These are phyloP conservation scores for Anoplopoma fimbria DNA, from an alignment of 2,113 vertebrate species.

Conservation along the genomic window DNA sequence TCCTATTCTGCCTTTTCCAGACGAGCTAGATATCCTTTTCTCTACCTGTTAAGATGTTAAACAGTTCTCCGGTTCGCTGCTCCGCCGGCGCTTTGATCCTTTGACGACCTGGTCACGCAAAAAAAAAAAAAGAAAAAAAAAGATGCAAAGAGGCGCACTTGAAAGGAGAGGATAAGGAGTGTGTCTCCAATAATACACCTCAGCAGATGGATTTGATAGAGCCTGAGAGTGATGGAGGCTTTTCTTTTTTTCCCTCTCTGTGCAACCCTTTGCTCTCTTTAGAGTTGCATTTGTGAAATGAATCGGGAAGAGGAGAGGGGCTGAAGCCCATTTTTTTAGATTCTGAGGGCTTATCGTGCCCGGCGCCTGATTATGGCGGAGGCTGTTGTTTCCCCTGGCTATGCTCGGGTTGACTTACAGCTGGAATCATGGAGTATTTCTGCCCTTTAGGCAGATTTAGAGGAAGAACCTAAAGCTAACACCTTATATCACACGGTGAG, in stretches of 20 bases:
- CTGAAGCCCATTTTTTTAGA: conserved; percentile 40
- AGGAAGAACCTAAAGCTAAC: conserved; percentile 62
- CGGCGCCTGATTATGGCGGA: conserved; percentile 54
- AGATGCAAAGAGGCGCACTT: conserved; percentile 63
- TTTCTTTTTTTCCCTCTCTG: conserved; percentile 1
- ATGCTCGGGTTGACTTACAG: conserved; percentile 63
- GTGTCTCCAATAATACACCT: conserved; percentile 70
- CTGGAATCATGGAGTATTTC: conserved; percentile 54
- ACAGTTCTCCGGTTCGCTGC: conserved; percentile 59
- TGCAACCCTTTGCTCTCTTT: conserved; percentile 58
- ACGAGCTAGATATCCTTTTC: conserved; percentile 40
- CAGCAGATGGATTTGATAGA: conserved; percentile 73
- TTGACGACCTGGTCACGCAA: conserved; percentile 65
- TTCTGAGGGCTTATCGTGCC: conserved; percentile 53
- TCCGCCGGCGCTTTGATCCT: conserved; percentile 69
- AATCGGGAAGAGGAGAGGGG: conserved; percentile 55
- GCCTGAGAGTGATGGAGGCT: conserved; percentile 37
- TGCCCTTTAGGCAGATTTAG: conserved; percentile 77
- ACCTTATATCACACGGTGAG: conserved; percentile 51
- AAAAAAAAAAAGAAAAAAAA: conserved; percentile 51
- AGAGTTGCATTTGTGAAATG: conserved; percentile 65
- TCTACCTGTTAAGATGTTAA: conserved; percentile 73
- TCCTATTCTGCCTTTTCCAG: no score
- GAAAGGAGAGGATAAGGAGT: conserved; percentile 73
- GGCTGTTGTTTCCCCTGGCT: conserved; percentile 63